phyloP scores from a whole-genome alignment of 1,140 invertebrate species.

The Bombus difficillimus region DNA sequence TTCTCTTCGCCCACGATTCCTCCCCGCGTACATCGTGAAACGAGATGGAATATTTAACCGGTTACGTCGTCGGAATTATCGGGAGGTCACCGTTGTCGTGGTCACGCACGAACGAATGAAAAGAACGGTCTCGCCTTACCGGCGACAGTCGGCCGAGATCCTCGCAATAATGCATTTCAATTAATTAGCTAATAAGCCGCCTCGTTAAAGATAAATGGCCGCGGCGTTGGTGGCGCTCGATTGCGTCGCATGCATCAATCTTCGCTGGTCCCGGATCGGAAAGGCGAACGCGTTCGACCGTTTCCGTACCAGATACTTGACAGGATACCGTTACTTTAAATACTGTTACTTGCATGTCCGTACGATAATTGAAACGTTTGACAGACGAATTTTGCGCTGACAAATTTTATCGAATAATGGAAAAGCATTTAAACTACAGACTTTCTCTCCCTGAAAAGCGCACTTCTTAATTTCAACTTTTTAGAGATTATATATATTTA shows the following conservation, averaged over 20 bases:
- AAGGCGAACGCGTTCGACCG: background rate
- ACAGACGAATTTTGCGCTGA: background rate
- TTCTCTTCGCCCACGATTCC: background rate
- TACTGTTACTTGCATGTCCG: background rate
- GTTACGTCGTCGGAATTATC: constrained; percentile 42
- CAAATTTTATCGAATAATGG: background rate
- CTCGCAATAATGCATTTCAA: constrained; percentile 64
- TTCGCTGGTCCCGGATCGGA: background rate
- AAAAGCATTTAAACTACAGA: no score
- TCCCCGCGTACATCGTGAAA: constrained; percentile 11
- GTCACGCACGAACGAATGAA: constrained; percentile 31
- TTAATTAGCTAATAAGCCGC: constrained; percentile 72
- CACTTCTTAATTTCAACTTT: no score
- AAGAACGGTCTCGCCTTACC: constrained; percentile 54
- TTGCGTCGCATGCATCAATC: constrained; percentile 25
- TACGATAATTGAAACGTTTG: background rate
- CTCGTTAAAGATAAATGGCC: constrained; percentile 64
- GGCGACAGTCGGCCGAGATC: constrained; percentile 59
- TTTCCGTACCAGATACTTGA: background rate
- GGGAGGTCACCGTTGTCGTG: constrained; percentile 19
- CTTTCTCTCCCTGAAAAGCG: no score
- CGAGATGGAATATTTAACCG: constrained; percentile 48
- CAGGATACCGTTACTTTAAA: background rate
- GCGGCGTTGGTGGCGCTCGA: constrained; percentile 63
- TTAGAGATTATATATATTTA: no score